A percentile compares a stretch with the other conserved stretches of the same genome.
Conservation (phyloP, 2,888 invertebrate species). For the Holacanthella duospinosa region DNA sequence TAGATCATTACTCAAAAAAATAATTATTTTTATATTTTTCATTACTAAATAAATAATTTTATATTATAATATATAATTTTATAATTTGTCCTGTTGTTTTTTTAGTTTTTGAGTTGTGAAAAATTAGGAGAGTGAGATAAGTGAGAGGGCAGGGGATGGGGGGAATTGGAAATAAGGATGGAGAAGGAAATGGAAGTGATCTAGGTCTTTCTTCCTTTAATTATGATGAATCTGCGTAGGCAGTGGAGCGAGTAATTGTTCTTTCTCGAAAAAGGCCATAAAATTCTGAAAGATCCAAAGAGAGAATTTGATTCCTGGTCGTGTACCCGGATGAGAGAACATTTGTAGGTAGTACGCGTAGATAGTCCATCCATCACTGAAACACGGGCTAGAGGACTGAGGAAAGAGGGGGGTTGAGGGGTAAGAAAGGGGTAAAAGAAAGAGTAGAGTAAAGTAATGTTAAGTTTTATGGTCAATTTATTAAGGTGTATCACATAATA, state of each 20-base stretch:
- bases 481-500: neutral
- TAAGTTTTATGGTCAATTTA: constrained; percentile 11
- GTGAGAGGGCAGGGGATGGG: no score
- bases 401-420: neutral
- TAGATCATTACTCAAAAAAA: no score
- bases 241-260: constrained; percentile 1
- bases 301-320: neutral
- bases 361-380: neutral
- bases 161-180: no score
- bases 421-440: neutral
- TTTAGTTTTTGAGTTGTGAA: no score
- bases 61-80: no score
- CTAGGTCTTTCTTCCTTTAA: no score
- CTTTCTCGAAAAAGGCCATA: neutral
- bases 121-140: no score
- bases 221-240: constrained; percentile 3
- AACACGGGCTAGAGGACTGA: neutral
- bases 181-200: no score
- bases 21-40: no score
- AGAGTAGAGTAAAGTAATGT: neutral
- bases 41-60: no score
- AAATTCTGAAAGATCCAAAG: neutral
- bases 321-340: neutral
- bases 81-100: no score
- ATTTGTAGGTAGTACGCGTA: neutral